Base-by-base conservation (phyloP, 2,113 vertebrate genomes). In the Tupaia tana region DNA sequence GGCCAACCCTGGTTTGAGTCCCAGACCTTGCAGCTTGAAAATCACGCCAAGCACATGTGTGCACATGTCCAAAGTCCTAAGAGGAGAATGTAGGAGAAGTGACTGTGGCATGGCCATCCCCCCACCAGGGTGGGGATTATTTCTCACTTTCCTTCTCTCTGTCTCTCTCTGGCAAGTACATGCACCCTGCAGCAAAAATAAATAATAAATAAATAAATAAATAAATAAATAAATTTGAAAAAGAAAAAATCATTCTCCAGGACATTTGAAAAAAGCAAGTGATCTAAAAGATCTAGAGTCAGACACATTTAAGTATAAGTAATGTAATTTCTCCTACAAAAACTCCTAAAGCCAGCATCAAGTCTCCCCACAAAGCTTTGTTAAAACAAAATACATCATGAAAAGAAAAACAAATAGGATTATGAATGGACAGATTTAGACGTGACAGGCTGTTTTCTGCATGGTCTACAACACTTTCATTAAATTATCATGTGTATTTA, bases 401-500 rank as follows among this genome's bases (percentile, higher is more conserved):
- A 71, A 87, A 19, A 2, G 20, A 79, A 70, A 84, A 56, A 78
- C 43, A 43, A 15, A 2, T 18, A 81, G 56, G 52, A 29, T 54
- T 80, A 10, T 34, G 27, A 83, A 66, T 29, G 34, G 7, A 74
- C 22, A 86, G 67, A 74, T 64, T 56, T 24, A 80, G 34, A 66
- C 59, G 10, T 67, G 22, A 86, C 10, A 86, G 27, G 5, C 24
- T 80, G 34, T 58, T 93, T 94, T 70, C 90, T 63, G 88, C 90
- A 73, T 73, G 56, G 63, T 64, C 61, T 86, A 71, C 16, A 75
- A 75, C 16, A 69, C 9, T 90, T 80, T 54, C n/a, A 80, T 70
- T 93, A 93, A 81, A 93, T 52, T 78, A 85, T 63, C 31, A 59
- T 20, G 74, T 15, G 69, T 16, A 75, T 75, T 89, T 92, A 85